Base-by-base conservation (phyloP, 2,797 vertebrate species). In the Acrossocheilus fasciatus region DNA sequence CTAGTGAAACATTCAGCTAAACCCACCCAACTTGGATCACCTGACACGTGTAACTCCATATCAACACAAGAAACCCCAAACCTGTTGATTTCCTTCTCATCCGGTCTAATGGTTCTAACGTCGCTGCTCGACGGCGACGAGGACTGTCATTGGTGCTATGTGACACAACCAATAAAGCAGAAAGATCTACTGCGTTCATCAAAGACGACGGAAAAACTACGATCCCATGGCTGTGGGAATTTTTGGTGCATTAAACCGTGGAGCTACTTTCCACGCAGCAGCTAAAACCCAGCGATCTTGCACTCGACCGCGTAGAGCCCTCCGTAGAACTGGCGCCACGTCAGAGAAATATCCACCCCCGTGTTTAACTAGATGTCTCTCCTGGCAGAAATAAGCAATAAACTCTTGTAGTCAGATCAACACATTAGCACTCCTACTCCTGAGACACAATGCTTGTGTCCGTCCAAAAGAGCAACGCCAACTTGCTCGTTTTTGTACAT, bases 381-480 rank as follows among this genome's bases (percentile, higher is more conserved):
- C 89, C 89, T 92, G 95, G 94, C 95, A 94, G 93, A 94, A 95
- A 94, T 89, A 92, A 96, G 96, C 96, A 96, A 96, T 96, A 96
- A 96, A 81, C 92, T 92, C 90, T 78, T 90, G 72, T 92, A 88
- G 88, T 91, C 43, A 64, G 66, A 72, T 52, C 70, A 76, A 82
- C 76, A 80, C 81, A 73, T 83, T 86, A 83, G 81, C 72, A 47
- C 59, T 70, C 17, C 57, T 57, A 41, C 79, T 59, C 57, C 8
- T 47, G 87, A 91, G 91, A 92, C 90, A 82, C 81, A 86, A 43
- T 68, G 76, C 76, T 80, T 62, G 90, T 87, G 90, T 91, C 93
- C 91, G 92, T 96, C 95, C 94, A 91, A 92, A 90, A 91, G 87
- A 90, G 84, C 88, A 91, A 90, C 87, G 88, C 87, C 80, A 86